Conservation (phyloP, 1,140 invertebrate genomes). For the Heterodera schachtii region DNA sequence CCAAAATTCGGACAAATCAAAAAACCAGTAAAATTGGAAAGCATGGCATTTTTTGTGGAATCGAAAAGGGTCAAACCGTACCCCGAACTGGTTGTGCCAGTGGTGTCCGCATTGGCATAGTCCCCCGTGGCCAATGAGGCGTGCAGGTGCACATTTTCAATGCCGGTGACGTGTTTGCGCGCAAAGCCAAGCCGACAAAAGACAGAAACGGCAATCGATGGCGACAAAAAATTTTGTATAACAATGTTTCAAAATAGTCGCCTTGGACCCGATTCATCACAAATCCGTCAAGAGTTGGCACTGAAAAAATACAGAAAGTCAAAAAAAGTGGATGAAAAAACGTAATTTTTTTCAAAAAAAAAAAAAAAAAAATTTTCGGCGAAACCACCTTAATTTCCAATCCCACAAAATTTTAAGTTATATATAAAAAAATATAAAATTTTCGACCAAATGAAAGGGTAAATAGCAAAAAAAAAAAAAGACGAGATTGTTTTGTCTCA, state of each 20-base stretch:
- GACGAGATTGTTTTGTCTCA: no score
- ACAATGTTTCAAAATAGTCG: slow-evolving; percentile 90
- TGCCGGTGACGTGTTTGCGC: slow-evolving; percentile 72
- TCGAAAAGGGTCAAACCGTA: not conserved
- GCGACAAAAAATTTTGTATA: slow-evolving; percentile 97
- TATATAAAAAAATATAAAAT: no score
- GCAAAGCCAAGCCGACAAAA: slow-evolving; percentile 91
- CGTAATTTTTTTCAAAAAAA: not conserved
- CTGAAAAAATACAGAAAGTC: no score
- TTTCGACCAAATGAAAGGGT: no score
- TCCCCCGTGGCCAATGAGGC: slow-evolving; percentile 73
- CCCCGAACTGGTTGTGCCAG: not conserved
- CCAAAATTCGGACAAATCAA: no score
- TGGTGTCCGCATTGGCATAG: not conserved
- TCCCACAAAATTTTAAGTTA: no score
- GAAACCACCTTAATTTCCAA: no score
- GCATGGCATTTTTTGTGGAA: no score
- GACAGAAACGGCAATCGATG: slow-evolving; percentile 86
- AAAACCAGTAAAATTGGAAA: no score
- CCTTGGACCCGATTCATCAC: slow-evolving; percentile 94
- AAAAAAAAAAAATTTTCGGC: not conserved
- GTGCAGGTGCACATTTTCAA: slow-evolving; percentile 71
- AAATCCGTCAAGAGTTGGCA: slow-evolving; percentile 90
- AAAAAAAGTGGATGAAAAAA: slow-evolving; percentile 24
- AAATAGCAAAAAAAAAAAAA: no score